phyloP scores from a whole-genome alignment of 2,113 vertebrate species.

The Isichthys henryi region DNA sequence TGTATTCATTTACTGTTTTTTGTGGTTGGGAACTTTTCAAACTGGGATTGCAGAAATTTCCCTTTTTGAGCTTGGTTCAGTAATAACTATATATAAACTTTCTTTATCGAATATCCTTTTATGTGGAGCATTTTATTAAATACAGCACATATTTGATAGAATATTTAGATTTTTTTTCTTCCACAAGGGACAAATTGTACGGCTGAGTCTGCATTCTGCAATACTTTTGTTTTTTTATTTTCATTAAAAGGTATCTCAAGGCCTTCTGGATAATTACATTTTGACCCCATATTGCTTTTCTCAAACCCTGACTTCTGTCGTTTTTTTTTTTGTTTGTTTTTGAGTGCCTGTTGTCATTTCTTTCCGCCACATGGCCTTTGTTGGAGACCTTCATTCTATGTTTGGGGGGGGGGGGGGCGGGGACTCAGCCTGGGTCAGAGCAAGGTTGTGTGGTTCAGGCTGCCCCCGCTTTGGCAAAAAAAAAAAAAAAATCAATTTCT shows the following conservation, averaged over 20 bases:
- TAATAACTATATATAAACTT: background rate
- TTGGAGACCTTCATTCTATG: conserved; percentile 6
- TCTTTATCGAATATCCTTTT: background rate
- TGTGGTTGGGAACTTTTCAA: background rate
- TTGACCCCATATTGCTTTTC: background rate
- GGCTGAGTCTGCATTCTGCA: background rate
- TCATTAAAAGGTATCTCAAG: background rate
- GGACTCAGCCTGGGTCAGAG: conserved; percentile 19
- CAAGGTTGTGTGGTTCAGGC: conserved; percentile 34
- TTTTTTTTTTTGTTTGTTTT: background rate
- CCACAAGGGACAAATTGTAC: background rate
- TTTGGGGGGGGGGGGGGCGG: conserved; percentile 18
- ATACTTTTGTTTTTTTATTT: no score
- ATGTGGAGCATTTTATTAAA: background rate
- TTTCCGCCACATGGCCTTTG: background rate
- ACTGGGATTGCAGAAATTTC: background rate
- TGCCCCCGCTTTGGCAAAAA: conserved; percentile 26
- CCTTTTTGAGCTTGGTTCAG: background rate
- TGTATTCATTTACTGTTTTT: background rate
- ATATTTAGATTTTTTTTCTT: background rate
- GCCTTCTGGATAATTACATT: conserved; percentile 9
- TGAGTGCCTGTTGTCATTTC: background rate
- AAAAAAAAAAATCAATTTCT: conserved; percentile 70
- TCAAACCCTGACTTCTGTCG: conserved; percentile 10
- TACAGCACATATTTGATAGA: background rate